Percentiles rank a stretch among this genome's conserved stretches.
phyloP scores from a whole-genome alignment of 2,113 vertebrate genomes.

The Chrysemys picta region DNA sequence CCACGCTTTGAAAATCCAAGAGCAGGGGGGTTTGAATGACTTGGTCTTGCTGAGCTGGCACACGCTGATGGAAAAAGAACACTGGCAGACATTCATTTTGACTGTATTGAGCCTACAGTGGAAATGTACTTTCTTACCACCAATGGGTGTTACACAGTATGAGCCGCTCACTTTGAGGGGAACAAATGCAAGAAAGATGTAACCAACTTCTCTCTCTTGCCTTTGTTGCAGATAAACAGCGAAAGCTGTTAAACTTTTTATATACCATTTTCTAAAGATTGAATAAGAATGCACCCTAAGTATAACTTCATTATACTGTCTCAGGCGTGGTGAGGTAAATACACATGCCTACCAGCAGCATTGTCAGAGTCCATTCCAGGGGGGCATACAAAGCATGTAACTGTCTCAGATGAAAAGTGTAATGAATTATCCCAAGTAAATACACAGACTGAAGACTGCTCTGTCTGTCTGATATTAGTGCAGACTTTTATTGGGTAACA shows the following conservation, averaged over 20 bases:
- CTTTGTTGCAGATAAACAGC: neutral
- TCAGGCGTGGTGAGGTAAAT: slow-evolving; percentile 72
- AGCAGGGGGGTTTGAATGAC: neutral
- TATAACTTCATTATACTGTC: slow-evolving; percentile 53
- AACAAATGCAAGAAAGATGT: slow-evolving; percentile 13
- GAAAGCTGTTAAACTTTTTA: slow-evolving; percentile 59
- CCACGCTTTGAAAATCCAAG: neutral
- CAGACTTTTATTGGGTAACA: slow-evolving; percentile 73
- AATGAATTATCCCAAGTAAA: slow-evolving; percentile 72
- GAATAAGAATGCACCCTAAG: slow-evolving; percentile 65
- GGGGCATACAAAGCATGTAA: slow-evolving; percentile 73
- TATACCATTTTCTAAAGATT: slow-evolving; percentile 67
- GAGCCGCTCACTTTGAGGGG: neutral
- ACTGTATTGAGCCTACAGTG: slow-evolving; percentile 27
- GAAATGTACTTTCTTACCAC: slow-evolving; percentile 22
- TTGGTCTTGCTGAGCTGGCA: neutral
- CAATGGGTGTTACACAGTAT: slow-evolving; percentile 62
- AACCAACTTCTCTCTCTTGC: neutral
- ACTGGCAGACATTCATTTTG: neutral
- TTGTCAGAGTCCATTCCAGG: slow-evolving; percentile 62
- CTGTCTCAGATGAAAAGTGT: slow-evolving; percentile 74
- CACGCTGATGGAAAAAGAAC: neutral
- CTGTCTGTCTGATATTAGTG: slow-evolving; percentile 63
- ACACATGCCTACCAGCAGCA: slow-evolving; percentile 71
- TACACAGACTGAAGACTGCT: slow-evolving; percentile 70